Evolutionary conservation across 2,888 invertebrate genomes (phyloP), one percentile per base, ranked within the genome.

Genomic region (Timema cristinae): DNA sequence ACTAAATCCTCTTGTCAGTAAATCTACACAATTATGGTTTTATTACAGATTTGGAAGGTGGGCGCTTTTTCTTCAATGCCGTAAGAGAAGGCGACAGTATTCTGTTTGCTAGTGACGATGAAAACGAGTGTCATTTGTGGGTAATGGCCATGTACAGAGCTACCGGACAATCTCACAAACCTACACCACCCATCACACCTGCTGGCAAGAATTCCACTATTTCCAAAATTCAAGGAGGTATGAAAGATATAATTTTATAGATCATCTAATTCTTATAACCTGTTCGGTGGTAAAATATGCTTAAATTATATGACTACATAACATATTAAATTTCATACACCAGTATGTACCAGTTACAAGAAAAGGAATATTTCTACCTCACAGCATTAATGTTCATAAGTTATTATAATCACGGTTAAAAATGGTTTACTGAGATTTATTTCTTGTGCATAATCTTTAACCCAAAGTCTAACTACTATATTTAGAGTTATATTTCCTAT

Each of bases 121-220:
- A 99, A 84, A 97, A 95, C 80, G 99, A 99, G 82, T 93, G 97
- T 79, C 97, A 98, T 81, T 85, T 98, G 76, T 99, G 99, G 99
- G 98, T 99, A 51, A 98, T 98, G 93, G 98, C 98, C 4, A 89
- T 99, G 86, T 99, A 98, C 83, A 87, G 99, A 77, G 99, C 99
- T n/a, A 99, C 99, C 2, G 99, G 99, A 7, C 99, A 99, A 83
- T 95, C 97, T 69, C 98, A 99, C 84, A 99, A 99, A 82, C 99
- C 99, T 8, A 95, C 97, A 4, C 98, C 98, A 8, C 97, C 97
- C 0, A 87, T 94, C 63, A 93, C 93, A 16, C 89, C 91, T 5
- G 89, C 89, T 76, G 90, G 93, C 83, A 91, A 97, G 86, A 92
- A 91, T 81, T 91, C 92, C 48, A 91, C 93, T 74, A 91, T 93